These are phyloP conservation scores for Paramuricea clavata DNA, from an alignment of 92 coral and sea anemone genomes.

Conservation along the genomic window DNA sequence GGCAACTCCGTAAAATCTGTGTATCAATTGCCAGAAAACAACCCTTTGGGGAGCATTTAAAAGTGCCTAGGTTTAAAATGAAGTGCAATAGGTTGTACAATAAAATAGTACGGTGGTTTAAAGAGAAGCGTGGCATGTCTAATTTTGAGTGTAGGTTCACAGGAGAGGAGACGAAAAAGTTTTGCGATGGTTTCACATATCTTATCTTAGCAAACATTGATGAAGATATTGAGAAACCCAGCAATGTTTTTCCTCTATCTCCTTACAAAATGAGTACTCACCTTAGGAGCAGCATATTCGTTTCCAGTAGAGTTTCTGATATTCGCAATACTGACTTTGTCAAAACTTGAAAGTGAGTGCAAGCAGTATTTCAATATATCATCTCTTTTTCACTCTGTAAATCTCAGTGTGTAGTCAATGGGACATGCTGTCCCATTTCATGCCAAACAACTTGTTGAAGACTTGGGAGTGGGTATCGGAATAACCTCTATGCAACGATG, in stretches of 20 bases:
- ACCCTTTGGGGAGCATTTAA: constrained; percentile 69
- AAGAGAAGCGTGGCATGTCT: constrained; percentile 66
- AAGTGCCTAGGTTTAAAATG: constrained; percentile 71
- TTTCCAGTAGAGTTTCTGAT: constrained; percentile 68
- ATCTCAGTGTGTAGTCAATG: constrained; percentile 83
- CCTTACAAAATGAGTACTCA: constrained; percentile 52
- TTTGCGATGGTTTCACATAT: constrained; percentile 66
- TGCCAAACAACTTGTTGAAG: constrained; percentile 61
- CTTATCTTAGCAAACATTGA: constrained; percentile 61
- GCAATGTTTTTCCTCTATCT: no score
- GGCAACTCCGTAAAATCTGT: constrained; percentile 67
- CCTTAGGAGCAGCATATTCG: constrained; percentile 67
- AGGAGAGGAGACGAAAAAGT: constrained; percentile 77
- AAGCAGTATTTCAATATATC: constrained; percentile 68
- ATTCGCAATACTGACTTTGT: constrained; percentile 67
- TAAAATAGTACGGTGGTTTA: constrained; percentile 77
- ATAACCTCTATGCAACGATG: constrained; percentile 73
- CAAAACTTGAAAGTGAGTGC: constrained; percentile 66
- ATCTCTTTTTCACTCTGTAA: constrained; percentile 68
- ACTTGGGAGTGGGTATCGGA: constrained; percentile 70
- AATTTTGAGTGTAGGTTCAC: constrained; percentile 75
- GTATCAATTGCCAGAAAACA: constrained; percentile 73
- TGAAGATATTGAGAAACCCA: constrained; percentile 67
- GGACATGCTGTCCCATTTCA: constrained; percentile 79
- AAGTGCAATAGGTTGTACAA: constrained; percentile 75